Conservation (phyloP, 2,888 invertebrate species). For the Heterodera filipjevi region DNA sequence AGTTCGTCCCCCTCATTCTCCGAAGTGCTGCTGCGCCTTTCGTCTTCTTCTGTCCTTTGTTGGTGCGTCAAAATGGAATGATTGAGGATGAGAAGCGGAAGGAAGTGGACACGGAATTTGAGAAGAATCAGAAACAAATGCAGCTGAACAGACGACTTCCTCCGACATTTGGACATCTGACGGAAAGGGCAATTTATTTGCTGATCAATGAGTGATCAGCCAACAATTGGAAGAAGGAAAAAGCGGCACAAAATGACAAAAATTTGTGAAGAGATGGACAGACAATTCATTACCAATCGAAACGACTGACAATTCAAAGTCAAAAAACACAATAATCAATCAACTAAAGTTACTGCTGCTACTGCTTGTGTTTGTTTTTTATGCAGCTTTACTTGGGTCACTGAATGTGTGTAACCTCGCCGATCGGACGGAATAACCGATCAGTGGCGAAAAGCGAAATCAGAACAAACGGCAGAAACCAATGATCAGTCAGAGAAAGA, state of each 20-base stretch:
- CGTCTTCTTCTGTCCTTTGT: neutral
- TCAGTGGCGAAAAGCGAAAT: neutral
- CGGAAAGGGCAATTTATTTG: no score
- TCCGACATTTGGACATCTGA: constrained; percentile 10
- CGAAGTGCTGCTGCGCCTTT: neutral
- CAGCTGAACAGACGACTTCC: neutral
- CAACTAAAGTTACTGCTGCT: no score
- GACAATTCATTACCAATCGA: neutral
- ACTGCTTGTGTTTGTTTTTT: no score
- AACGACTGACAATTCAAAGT: no score
- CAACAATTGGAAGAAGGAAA: no score
- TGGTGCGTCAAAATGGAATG: neutral
- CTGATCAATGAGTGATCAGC: no score
- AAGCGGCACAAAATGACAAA: no score
- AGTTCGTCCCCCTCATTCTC: constrained; percentile 48
- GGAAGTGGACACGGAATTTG: neutral
- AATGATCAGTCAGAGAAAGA: neutral
- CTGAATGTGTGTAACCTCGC: neutral
- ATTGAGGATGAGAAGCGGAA: neutral
- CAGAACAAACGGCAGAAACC: neutral
- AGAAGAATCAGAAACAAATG: neutral
- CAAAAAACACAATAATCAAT: no score
- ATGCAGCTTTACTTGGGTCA: neutral
- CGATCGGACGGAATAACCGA: neutral
- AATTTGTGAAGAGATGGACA: neutral